phyloP scores from a whole-genome alignment of 2,113 vertebrate genomes.

The Engraulis encrasicolus region DNA sequence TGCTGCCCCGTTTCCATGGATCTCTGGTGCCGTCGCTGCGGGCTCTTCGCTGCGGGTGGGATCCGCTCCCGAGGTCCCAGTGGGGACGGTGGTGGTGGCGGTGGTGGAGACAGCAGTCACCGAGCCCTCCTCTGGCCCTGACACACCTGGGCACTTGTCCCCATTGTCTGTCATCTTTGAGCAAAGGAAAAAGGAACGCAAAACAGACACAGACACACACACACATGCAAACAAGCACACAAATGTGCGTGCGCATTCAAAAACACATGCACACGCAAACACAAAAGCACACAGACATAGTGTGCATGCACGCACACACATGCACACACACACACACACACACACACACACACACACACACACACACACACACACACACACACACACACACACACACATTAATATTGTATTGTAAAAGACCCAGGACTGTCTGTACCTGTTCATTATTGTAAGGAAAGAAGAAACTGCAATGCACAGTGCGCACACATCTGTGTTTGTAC shows the following conservation, averaged over 20 bases:
- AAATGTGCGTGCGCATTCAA: neutral
- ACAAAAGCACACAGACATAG: no score
- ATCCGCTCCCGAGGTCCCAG: neutral
- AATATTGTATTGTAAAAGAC: neutral
- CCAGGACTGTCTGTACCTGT: neutral
- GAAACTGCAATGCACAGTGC: neutral
- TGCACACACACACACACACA: constrained; percentile 13
- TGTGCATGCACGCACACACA: neutral
- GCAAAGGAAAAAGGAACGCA: constrained; percentile 25
- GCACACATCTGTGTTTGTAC: neutral
- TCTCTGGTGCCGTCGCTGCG: neutral
- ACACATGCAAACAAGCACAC: constrained; percentile 11
- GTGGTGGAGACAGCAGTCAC: neutral
- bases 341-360: neutral
- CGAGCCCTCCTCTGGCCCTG: neutral
- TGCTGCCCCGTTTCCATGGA: neutral
- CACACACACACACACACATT: constrained; percentile 7
- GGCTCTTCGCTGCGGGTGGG: neutral
- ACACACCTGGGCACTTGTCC: constrained; percentile 32
- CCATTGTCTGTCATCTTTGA: constrained; percentile 58
- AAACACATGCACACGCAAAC: neutral
- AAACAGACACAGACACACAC: no score
- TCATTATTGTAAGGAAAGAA: neutral
- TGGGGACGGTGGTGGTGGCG: no score
- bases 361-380: constrained; percentile 21